These are phyloP conservation scores for Turnix velox DNA, from an alignment of 2,113 vertebrate species.

Conservation along the genomic window DNA sequence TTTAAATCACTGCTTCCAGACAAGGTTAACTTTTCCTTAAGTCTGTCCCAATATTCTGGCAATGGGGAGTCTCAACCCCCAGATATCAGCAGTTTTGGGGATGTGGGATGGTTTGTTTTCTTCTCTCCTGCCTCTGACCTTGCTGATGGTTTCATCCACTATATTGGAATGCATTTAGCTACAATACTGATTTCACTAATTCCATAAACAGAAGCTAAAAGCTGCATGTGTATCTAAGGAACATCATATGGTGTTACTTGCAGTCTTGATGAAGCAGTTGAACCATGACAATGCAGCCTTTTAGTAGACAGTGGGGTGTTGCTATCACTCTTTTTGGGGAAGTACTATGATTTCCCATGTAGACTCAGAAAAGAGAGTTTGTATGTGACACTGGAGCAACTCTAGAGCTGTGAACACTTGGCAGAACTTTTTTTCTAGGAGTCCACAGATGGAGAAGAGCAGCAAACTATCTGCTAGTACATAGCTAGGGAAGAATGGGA, in stretches of 20 bases:
- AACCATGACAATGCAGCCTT: background rate
- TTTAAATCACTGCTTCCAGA: background rate
- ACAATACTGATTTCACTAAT: background rate
- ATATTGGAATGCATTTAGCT: background rate
- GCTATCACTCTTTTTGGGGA: background rate
- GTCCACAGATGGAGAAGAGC: background rate
- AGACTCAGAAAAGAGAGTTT: background rate
- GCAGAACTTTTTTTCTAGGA: background rate
- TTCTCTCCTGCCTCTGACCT: background rate
- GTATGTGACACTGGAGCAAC: background rate
- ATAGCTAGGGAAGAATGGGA: background rate
- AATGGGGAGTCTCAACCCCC: background rate
- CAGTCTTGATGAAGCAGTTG: background rate
- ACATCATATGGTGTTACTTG: fast-evolving
- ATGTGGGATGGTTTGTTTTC: background rate
- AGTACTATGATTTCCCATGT: background rate
- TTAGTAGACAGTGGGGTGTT: background rate
- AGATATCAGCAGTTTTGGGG: background rate
- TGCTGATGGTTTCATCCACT: background rate
- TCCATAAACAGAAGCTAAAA: background rate
- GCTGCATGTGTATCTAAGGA: background rate
- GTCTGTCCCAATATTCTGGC: background rate
- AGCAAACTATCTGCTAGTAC: background rate
- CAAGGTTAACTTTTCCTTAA: background rate
- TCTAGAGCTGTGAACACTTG: background rate